Base-by-base conservation (phyloP, 2,113 vertebrate genomes). In the Sturnus vulgaris region DNA sequence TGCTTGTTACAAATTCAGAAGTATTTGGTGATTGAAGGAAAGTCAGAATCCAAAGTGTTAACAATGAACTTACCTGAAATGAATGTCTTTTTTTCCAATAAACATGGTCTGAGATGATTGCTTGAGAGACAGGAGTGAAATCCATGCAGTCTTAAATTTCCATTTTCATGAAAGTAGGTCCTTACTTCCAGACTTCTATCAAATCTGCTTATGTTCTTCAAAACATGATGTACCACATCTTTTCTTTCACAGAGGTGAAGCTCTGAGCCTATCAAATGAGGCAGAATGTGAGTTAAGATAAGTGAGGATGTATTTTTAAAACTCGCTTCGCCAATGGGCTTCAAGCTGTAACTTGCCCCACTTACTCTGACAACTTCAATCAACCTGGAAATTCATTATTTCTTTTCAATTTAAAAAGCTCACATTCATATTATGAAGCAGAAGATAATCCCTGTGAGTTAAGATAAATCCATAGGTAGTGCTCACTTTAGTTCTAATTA, bases 171-270 rank as follows among this genome's bases (percentile, higher is more conserved):
- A 92, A 95, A 93, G 40, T 33, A 35, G 60, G 73, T 89, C 57
- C 77, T 88, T 84, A 49, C 40, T 78, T 86, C n/a, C 75, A 88
- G 75, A 72, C 59, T 86, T 82, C 37, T 86, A 68, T 66, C 71
- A 93, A 95, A 93, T 93, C 88, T 88, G 16, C 76, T 81, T 88
- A 88, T 56, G 33, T 88, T 88, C 90, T 92, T 95, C 87, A 82
- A 79, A 94, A 95, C 82, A 80, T 42, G 82, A 80, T 87, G 77
- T 77, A 87, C 55, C 81, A 82, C 75, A 73, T 90, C 50, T 90
- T 85, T 91, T 89, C 27, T 81, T 82, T 59, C 16, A 5, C 60
- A 69, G 66, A 93, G 53, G 84, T 93, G 81, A 92, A 92, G 30
- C 7, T 35, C 52, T 35, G 44, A 95, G 56, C 47, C 91, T 88